phyloP scores from a whole-genome alignment of 1,140 invertebrate genomes.

The Platorchestia sp. region DNA sequence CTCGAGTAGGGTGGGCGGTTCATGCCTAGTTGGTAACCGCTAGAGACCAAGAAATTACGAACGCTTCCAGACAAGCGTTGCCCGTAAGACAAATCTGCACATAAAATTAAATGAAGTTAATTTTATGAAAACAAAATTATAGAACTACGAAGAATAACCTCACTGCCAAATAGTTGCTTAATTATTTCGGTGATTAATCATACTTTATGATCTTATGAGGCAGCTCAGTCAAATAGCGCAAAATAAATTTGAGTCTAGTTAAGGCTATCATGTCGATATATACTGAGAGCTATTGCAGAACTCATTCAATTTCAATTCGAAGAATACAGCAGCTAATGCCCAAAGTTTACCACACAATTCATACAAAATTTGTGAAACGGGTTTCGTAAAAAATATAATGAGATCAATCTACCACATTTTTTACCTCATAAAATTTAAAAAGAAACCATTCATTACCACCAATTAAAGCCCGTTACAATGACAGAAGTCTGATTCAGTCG shows the following conservation, averaged over 20 bases:
- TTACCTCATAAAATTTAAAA: not conserved
- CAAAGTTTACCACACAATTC: too few species aligned
- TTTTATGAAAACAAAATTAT: not conserved
- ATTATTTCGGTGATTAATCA: too few species aligned
- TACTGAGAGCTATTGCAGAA: too few species aligned
- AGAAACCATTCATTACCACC: not conserved
- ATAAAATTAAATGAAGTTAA: slow-evolving; percentile 9
- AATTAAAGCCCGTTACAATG: not conserved
- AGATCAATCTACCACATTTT: not conserved
- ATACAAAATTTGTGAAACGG: not conserved
- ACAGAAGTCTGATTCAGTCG: not conserved
- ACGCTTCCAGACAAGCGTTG: slow-evolving; percentile 54
- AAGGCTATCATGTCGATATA: too few species aligned
- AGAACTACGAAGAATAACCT: not conserved
- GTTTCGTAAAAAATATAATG: not conserved
- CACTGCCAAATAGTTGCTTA: not conserved
- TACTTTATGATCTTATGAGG: too few species aligned
- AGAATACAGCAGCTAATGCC: not conserved
- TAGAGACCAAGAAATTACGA: slow-evolving; percentile 51
- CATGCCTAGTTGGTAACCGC: slow-evolving; percentile 58
- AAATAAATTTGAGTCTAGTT: too few species aligned
- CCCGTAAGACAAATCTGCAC: slow-evolving; percentile 31
- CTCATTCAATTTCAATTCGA: not conserved
- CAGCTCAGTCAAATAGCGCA: too few species aligned
- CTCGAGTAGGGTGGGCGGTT: slow-evolving; percentile 73